Evolutionary conservation across 1,140 invertebrate genomes (phyloP), one percentile per base, ranked within the genome.

Genomic region (Protaetia brevitarsis): DNA sequence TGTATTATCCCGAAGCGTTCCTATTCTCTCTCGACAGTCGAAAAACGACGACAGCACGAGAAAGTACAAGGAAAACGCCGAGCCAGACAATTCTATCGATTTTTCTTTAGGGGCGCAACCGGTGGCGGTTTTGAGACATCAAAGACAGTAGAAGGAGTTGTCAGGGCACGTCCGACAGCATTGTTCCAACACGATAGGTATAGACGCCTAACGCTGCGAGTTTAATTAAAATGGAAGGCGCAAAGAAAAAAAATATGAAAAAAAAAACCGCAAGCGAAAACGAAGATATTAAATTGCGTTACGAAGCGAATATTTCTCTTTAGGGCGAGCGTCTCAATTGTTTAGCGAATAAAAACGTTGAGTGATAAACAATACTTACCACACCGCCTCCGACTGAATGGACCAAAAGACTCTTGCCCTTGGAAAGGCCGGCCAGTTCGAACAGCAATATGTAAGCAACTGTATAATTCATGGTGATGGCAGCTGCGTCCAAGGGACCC

Each of bases 301-400:
- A n/a, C n/a, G n/a, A n/a, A n/a, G n/a, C n/a, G n/a, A n/a, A n/a
- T n/a, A n/a, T n/a, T n/a, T n/a, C n/a, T n/a, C n/a, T n/a, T n/a
- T n/a, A n/a, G n/a, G n/a, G n/a, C n/a, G n/a, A n/a, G n/a, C n/a
- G n/a, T n/a, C n/a, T n/a, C n/a, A 19, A 45, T 19, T 45, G 41
- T 45, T 13, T 19, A 7, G 19, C 0, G 8, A 13, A 45, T 45
- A 6, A 2, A 19, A 6, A 2, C 5, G 36, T n/a, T n/a, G 4
- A 3, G 36, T 5, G 11, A 30, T 19, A 59, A 67, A 60, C 56
- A 69, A 69, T 37, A 89, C 91, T 92, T 85, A 94, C 92, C 82
- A 96, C 90, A 56, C 91, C 92, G 67, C 93, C 93, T 41, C 91
- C 93, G 71, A 91, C 91, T 19, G 91, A 94, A 77, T 95, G 92